Percentiles rank a stretch among this genome's conserved stretches.
Conservation (phyloP, 2,113 vertebrate genomes). For the Brachyhypopomus occidentalis region DNA sequence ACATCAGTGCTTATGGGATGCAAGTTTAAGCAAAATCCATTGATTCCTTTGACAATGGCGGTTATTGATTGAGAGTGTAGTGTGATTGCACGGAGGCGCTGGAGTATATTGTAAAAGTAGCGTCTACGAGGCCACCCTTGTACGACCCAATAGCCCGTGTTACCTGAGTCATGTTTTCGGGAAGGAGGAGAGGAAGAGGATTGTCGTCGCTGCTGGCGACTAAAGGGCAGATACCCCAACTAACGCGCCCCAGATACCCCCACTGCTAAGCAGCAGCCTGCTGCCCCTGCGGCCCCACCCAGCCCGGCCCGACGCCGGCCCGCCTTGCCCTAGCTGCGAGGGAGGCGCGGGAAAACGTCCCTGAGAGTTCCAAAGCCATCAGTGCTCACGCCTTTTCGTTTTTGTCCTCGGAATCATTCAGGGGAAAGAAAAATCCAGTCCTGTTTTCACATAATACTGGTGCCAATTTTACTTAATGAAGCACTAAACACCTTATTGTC, state of each 20-base stretch:
- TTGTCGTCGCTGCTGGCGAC: neutral
- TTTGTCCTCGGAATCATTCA: neutral
- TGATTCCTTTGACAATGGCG: slow-evolving; percentile 16
- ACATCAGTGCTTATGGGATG: neutral
- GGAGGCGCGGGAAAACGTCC: too few species aligned
- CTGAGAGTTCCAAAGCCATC: too few species aligned
- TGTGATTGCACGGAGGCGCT: neutral
- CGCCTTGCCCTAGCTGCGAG: too few species aligned
- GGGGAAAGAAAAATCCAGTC: neutral
- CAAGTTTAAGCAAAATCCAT: slow-evolving; percentile 18
- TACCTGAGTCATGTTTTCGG: neutral
- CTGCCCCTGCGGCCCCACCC: neutral
- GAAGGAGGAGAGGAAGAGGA: neutral
- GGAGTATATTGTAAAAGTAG: too few species aligned
- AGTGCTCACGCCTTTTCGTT: neutral
- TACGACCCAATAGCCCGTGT: neutral
- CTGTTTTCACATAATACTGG: neutral
- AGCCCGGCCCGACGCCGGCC: neutral
- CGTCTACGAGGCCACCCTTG: neutral
- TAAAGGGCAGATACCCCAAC: too few species aligned
- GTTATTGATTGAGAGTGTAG: slow-evolving; percentile 29
- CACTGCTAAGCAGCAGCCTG: neutral
- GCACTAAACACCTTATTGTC: neutral
- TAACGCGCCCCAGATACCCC: neutral
- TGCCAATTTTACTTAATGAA: neutral